Evolutionary conservation across 2,797 vertebrate species (phyloP), one percentile per base, ranked within the genome.

Genomic region (Simalia tracyae): DNA sequence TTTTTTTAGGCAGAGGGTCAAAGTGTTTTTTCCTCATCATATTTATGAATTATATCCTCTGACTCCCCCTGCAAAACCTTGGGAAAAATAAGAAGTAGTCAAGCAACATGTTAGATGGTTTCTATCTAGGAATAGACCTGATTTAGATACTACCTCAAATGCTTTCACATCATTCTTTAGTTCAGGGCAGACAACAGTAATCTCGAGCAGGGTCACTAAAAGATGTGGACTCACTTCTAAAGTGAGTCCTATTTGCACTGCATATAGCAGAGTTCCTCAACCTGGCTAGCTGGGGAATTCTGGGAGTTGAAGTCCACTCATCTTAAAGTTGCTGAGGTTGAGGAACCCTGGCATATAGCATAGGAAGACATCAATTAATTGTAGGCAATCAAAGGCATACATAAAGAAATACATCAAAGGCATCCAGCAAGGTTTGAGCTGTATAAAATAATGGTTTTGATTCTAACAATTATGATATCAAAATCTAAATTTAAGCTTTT

Each of bases 401-500:
- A 42, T 42, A 42, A 42, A 42, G 42, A 76, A 42, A 76, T 42
- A 24, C 19, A 46, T 3, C 56, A 56, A 57, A 57, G 11, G 6
- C 59, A 31, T n/a, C n/a, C 1, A 59, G 26, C 9, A 31, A 36
- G 57, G 26, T 60, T 59, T 87, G 31, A 59, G 57, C 85, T 59
- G 17, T 22, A 90, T 57, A 63, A n/a, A 4, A 26, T 90, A 64
- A 87, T 66, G 6, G 24, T 19, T 90, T 89, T 64, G 5, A 9
- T 86, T 89, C 63, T 31, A 46, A 22, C 42, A 88, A 22, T 85
- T 91, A 61, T 15, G 10, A 57, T 87, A 42, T 91, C 87, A 7
- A 89, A 85, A 87, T 57, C 36, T 90, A 56, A 89, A 57, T 66
- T 19, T 84, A 61, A 90, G 56, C 24, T 92, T 92, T 92, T 54